phyloP scores from a whole-genome alignment of 2,113 vertebrate genomes.

The Corythoichthys haematopterus region DNA sequence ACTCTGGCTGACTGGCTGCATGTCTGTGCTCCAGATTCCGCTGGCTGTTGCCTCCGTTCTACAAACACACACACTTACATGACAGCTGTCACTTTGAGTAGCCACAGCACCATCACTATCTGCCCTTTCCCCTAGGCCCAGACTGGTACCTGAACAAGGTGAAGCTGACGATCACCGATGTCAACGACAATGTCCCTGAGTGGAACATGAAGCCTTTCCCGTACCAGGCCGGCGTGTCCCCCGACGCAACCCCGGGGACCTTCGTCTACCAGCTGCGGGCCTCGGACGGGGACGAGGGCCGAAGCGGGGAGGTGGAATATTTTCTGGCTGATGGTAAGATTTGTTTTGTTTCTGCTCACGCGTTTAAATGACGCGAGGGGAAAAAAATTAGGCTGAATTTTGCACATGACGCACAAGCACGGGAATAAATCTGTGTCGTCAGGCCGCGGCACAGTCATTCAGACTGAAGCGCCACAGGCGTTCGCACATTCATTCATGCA shows the following conservation, averaged over 20 bases:
- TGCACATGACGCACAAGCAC: slow-evolving; percentile 23
- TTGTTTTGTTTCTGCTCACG: slow-evolving; percentile 5
- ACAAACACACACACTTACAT: slow-evolving; percentile 33
- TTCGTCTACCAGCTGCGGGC: slow-evolving; percentile 83
- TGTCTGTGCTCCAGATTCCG: slow-evolving; percentile 13
- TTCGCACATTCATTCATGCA: slow-evolving; percentile 56
- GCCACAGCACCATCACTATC: slow-evolving; percentile 43
- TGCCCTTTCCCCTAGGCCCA: slow-evolving; percentile 48
- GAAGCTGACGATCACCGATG: slow-evolving; percentile 77
- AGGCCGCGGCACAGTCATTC: slow-evolving; percentile 36
- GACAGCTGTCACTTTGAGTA: slow-evolving; percentile 67
- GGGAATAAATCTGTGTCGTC: slow-evolving; percentile 39
- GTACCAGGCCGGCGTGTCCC: slow-evolving; percentile 77
- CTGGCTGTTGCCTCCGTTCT: slow-evolving; percentile 25
- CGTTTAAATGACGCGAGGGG: not conserved
- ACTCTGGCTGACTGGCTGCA: not conserved
- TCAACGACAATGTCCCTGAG: slow-evolving; percentile 81
- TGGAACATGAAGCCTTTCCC: slow-evolving; percentile 85
- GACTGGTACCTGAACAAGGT: slow-evolving; percentile 81
- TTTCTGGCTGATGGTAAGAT: slow-evolving; percentile 83
- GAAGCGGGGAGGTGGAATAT: slow-evolving; percentile 79
- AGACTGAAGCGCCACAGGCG: slow-evolving; percentile 40
- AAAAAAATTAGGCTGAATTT: slow-evolving; percentile 26
- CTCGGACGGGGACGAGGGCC: slow-evolving; percentile 77
- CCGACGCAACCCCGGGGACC: slow-evolving; percentile 63